Conservation (phyloP, 2,888 invertebrate genomes). For the Malthinus flaveolus region DNA sequence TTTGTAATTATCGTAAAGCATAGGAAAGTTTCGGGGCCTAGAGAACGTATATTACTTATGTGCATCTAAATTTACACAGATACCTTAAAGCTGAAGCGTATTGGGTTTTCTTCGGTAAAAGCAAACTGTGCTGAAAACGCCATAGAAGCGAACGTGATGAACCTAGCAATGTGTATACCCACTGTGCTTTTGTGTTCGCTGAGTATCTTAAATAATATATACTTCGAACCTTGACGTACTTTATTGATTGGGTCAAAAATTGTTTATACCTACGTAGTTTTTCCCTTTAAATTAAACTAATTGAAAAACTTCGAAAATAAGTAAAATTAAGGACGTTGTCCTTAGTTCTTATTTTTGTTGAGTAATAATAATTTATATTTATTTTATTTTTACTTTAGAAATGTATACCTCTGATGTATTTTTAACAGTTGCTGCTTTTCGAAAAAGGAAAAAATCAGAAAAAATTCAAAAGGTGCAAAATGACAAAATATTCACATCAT, state of each 20-base stretch:
- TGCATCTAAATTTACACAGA: conserved; percentile 3
- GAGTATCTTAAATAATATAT: conserved; percentile 23
- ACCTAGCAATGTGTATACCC: conserved; percentile 20
- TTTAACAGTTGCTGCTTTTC: no score
- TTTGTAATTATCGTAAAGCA: no score
- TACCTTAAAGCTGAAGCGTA: neutral
- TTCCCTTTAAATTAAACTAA: neutral
- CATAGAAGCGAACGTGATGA: conserved; percentile 23
- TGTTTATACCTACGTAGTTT: conserved; percentile 3
- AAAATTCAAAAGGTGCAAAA: no score
- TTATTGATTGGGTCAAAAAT: conserved; percentile 17
- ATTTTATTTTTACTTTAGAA: neutral
- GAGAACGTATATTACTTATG: neutral
- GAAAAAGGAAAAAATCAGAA: no score
- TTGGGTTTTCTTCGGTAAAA: conserved; percentile 15
- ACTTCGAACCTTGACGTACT: conserved; percentile 21
- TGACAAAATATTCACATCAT: no score
- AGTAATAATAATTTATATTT: neutral
- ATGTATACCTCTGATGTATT: no score
- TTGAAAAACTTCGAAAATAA: neutral
- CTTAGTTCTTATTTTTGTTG: no score
- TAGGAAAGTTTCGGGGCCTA: no score
- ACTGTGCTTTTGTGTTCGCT: conserved; percentile 21
- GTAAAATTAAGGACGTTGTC: neutral
- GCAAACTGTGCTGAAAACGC: conserved; percentile 20